Conservation (phyloP, 2,113 vertebrate genomes). For the Entosphenus tridentatus region DNA sequence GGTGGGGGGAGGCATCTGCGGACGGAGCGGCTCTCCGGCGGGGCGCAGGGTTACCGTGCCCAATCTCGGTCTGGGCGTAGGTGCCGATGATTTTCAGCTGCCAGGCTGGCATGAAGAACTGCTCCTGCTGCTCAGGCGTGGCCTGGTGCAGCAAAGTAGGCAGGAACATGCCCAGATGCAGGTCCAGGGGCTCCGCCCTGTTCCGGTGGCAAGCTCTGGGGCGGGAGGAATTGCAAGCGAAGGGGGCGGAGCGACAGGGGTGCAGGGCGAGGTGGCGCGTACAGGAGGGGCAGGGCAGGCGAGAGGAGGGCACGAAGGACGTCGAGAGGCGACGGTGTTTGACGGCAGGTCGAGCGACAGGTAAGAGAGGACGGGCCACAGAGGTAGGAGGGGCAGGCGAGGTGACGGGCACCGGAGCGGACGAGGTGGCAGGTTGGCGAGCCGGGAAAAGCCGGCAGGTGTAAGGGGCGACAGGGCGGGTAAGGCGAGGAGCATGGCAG, state of each 20-base stretch:
- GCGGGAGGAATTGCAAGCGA: constrained; percentile 15
- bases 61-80: constrained; percentile 97
- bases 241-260: constrained; percentile 7
- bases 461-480: background rate
- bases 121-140: constrained; percentile 66
- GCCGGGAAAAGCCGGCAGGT: background rate
- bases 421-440: background rate
- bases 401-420: background rate
- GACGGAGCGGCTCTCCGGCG: too few species aligned
- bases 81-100: constrained; percentile 95
- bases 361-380: constrained; percentile 5
- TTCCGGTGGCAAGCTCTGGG: constrained; percentile 53
- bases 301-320: background rate
- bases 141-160: constrained; percentile 90
- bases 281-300: background rate
- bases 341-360: constrained; percentile 14
- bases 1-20: too few species aligned
- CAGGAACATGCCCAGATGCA: constrained; percentile 96
- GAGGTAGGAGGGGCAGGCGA: background rate
- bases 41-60: constrained; percentile 57
- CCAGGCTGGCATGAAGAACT: constrained; percentile 93
- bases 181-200: constrained; percentile 65
- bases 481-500: constrained; percentile 1
- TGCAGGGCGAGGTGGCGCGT: constrained; percentile 14
- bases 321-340: constrained; percentile 12